A percentile compares a stretch with the other conserved stretches of the same genome.
These are phyloP conservation scores for Aplocera efformata DNA, from an alignment of 2,888 invertebrate genomes.

Conservation along the genomic window DNA sequence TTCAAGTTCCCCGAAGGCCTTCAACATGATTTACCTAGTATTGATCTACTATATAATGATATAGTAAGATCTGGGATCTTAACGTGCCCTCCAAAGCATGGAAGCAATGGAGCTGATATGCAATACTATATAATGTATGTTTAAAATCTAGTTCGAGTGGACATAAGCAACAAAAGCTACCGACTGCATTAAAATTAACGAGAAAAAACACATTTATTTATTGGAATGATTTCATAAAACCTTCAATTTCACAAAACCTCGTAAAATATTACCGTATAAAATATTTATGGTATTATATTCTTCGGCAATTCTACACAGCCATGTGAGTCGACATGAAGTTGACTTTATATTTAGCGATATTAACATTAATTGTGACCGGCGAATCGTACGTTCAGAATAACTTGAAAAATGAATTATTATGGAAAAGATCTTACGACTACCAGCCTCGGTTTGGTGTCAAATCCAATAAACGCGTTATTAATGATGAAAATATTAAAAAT, in stretches of 20 bases:
- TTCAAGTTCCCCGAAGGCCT: no score
- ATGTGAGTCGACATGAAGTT: slow-evolving; percentile 28
- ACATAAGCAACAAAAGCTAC: no score
- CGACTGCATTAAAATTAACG: no score
- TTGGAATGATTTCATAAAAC: slow-evolving; percentile 22
- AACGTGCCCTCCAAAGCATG: no score
- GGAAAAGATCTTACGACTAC: slow-evolving; percentile 11
- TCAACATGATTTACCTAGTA: no score
- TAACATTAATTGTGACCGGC: slow-evolving; percentile 21
- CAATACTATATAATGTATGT: no score
- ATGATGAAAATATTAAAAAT: neutral
- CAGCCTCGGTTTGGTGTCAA: slow-evolving; percentile 1
- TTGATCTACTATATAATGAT: no score
- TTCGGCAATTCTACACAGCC: slow-evolving; percentile 9
- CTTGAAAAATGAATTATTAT: slow-evolving; percentile 27
- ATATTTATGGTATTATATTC: slow-evolving; percentile 17
- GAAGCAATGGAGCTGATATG: no score
- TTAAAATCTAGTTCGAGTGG: no score
- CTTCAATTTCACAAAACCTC: slow-evolving; percentile 18
- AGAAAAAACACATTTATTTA: slow-evolving; percentile 3
- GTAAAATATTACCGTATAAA: slow-evolving; percentile 16
- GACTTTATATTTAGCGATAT: slow-evolving; percentile 15
- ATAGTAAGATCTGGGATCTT: no score
- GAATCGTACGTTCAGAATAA: slow-evolving; percentile 31
- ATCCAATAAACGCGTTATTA: slow-evolving; percentile 2